Base-by-base conservation (phyloP, 2,888 invertebrate genomes). In the Macrosoma leucophasiata region DNA sequence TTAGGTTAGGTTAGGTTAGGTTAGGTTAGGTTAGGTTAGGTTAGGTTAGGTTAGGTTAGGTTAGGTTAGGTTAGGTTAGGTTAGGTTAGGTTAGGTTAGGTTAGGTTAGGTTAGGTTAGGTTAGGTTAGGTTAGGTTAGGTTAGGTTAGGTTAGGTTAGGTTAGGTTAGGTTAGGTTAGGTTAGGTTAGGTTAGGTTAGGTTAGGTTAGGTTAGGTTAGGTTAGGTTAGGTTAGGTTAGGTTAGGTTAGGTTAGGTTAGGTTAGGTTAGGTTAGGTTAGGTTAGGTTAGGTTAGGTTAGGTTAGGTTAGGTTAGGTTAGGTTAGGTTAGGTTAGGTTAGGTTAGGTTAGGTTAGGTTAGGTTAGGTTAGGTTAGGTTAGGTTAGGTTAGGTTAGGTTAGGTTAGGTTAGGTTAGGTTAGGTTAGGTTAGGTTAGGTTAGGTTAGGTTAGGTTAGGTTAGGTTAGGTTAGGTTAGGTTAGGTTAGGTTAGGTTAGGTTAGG, bases 1-100 rank as follows among this genome's bases (percentile, higher is more conserved):
- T n/a, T n/a, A n/a, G 39, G 41, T 33, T 50, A 28, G 43, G 48
- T 36, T 50, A 35, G 41, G 40, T 36, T 50, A 30, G 43, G 43
- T 37, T 43, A 25, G 39, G 43, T 29, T 43, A 29, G 33, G 41
- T 33, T 46, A 26, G 36, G 49, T 24, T 44, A 26, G 36, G 38
- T 32, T n/a, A n/a, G n/a, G n/a, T n/a, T n/a, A n/a, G n/a, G n/a
- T n/a, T n/a, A n/a, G n/a, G n/a, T n/a, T n/a, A n/a, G n/a, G n/a
- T n/a, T n/a, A n/a, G n/a, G n/a, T n/a, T n/a, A n/a, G n/a, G n/a
- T n/a, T n/a, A n/a, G n/a, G n/a, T n/a, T n/a, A n/a, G n/a, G n/a
- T n/a, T n/a, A n/a, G n/a, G n/a, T n/a, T n/a, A n/a, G n/a, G n/a
- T n/a, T n/a, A n/a, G n/a, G n/a, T n/a, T n/a, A n/a, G n/a, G n/a